Conservation (phyloP, 2,797 vertebrate species). For the Botia kubotai region DNA sequence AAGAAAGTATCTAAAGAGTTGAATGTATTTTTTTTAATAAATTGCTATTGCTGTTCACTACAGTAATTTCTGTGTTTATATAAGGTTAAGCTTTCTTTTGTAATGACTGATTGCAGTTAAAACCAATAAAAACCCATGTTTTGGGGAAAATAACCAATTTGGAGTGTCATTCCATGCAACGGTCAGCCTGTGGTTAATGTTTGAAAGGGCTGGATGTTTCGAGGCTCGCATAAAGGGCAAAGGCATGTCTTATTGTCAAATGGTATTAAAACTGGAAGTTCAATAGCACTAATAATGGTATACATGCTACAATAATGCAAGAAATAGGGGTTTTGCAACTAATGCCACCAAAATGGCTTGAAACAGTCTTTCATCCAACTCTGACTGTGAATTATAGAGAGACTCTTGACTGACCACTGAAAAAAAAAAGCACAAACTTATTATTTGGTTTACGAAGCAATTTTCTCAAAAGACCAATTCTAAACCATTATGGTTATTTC, state of each 20-base stretch:
- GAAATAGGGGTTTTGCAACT: background rate
- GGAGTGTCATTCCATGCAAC: conserved; percentile 19
- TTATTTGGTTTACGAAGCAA: conserved; percentile 20
- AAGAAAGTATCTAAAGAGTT: conserved; percentile 88
- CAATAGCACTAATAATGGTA: conserved; percentile 22
- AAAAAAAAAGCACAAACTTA: conserved; percentile 10
- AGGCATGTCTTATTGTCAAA: background rate
- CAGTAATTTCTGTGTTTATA: conserved; percentile 96
- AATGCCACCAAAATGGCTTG: background rate
- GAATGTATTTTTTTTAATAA: conserved; percentile 95
- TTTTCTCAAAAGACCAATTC: conserved; percentile 29
- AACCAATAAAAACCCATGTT: conserved; percentile 97
- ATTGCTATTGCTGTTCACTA: conserved; percentile 88
- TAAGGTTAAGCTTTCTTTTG: conserved; percentile 88
- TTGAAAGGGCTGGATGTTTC: background rate
- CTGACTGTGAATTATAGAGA: conserved; percentile 17
- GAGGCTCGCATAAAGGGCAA: background rate
- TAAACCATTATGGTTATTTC: conserved; percentile 28
- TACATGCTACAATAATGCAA: conserved; percentile 14
- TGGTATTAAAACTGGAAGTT: background rate
- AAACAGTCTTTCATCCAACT: background rate
- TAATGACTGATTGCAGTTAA: conserved; percentile 99
- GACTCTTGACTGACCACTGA: conserved; percentile 4
- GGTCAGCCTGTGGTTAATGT: conserved; percentile 1
- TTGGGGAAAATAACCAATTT: conserved; percentile 71